Evolutionary conservation across 2,797 vertebrate genomes (phyloP).

Genomic region (Pelobates cultripes): DNA sequence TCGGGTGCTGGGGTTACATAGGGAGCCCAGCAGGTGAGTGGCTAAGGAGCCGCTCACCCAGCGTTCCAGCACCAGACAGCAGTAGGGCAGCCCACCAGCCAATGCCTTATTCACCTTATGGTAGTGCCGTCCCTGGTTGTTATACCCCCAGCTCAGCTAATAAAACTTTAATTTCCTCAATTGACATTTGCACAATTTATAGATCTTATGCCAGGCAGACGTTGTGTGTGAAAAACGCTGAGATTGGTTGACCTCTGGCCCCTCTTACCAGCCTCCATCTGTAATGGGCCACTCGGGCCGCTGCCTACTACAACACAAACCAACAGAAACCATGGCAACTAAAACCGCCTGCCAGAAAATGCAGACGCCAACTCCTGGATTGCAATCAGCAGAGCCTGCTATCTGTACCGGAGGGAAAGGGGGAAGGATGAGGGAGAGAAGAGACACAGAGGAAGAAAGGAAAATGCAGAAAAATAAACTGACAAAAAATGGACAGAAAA

Average conservation of each 20-base stretch:
- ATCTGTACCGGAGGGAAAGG: slow-evolving; percentile 47
- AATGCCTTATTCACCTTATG: no score
- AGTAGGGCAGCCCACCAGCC: no score
- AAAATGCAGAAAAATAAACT: neutral
- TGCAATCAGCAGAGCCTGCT: slow-evolving; percentile 52
- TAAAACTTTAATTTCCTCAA: slow-evolving; percentile 49
- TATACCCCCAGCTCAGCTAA: slow-evolving; percentile 35
- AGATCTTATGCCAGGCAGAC: slow-evolving; percentile 43
- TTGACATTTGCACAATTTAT: slow-evolving; percentile 50
- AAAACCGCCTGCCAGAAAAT: slow-evolving; percentile 50
- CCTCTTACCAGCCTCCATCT: slow-evolving; percentile 45
- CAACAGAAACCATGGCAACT: slow-evolving; percentile 57
- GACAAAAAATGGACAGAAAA: neutral
- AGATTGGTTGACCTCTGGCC: slow-evolving; percentile 49
- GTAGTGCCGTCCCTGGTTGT: neutral
- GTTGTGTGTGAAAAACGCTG: slow-evolving; percentile 38
- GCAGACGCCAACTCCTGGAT: slow-evolving; percentile 54
- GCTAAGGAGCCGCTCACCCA: no score
- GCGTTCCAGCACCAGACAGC: no score
- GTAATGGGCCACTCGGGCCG: slow-evolving; percentile 52
- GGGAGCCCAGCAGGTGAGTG: no score
- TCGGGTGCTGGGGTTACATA: no score
- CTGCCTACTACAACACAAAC: slow-evolving; percentile 55
- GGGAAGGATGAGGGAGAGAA: neutral
- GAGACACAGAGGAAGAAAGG: slow-evolving; percentile 21